Conservation (phyloP, 2,797 vertebrate genomes). For the Discoglossus pictus region DNA sequence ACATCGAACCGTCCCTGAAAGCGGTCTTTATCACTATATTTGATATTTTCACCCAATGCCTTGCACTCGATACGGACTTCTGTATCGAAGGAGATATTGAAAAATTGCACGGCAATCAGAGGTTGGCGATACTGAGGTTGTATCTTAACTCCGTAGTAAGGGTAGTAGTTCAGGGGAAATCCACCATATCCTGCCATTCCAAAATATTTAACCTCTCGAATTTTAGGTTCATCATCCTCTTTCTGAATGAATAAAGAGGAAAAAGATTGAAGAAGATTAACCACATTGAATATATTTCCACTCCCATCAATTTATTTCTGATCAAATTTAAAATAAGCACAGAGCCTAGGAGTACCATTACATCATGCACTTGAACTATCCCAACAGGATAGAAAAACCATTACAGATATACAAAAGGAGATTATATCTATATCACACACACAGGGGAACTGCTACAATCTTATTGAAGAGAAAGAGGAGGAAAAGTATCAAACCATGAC, state of each 20-base stretch:
- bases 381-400: slow-evolving; percentile 2
- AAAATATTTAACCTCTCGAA: slow-evolving; percentile 78
- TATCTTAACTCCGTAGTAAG: slow-evolving; percentile 90
- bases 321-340: too few species aligned
- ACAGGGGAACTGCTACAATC: too few species aligned
- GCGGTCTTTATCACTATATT: slow-evolving; percentile 94
- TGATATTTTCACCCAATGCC: slow-evolving; percentile 85
- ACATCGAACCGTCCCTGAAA: slow-evolving; percentile 98
- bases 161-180: slow-evolving; percentile 95
- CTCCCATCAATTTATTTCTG: too few species aligned
- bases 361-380: too few species aligned
- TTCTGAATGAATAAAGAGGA: slow-evolving; percentile 68
- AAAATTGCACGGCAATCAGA: slow-evolving; percentile 89
- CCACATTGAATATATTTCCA: too few species aligned
- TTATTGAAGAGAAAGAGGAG: too few species aligned
- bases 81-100: slow-evolving; percentile 74
- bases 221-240: slow-evolving; percentile 74
- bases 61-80: slow-evolving; percentile 92
- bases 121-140: slow-evolving; percentile 92
- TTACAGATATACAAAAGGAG: too few species aligned
- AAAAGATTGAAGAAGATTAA: too few species aligned
- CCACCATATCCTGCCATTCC: slow-evolving; percentile 73
- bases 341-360: too few species aligned
- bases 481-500: too few species aligned
- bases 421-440: too few species aligned